A percentile compares a stretch with the other conserved stretches of the same genome.
These are phyloP conservation scores for Hanleya hanleyi DNA, from an alignment of 2,888 invertebrate genomes.

Conservation along the genomic window DNA sequence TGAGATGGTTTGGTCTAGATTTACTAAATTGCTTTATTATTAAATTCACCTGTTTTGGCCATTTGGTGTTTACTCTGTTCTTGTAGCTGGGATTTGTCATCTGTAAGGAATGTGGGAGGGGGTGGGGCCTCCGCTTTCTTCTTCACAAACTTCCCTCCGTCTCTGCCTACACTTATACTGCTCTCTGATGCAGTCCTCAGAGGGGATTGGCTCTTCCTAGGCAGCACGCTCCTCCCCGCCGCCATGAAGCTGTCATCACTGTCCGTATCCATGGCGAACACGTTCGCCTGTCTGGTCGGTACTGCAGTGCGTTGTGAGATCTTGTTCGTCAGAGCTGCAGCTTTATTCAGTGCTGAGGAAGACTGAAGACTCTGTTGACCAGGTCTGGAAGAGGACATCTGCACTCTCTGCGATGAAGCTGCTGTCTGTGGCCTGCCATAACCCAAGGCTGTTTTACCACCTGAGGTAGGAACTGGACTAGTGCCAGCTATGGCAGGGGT, in stretches of 20 bases:
- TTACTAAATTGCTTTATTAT: too few relatives aligned
- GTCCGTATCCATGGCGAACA: constrained; percentile 49
- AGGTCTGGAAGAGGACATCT: neutral
- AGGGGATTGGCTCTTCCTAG: neutral
- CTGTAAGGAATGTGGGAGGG: constrained; percentile 10
- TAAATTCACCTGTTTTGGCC: too few relatives aligned
- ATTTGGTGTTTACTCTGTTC: too few relatives aligned
- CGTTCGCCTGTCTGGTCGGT: constrained; percentile 26
- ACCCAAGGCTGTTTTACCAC: too few relatives aligned
- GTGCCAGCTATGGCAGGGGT: neutral
- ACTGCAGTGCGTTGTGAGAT: constrained; percentile 43
- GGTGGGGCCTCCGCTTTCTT: constrained; percentile 27
- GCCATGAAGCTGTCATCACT: constrained; percentile 49
- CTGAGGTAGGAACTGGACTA: neutral
- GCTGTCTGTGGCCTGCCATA: too few relatives aligned
- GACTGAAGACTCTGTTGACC: constrained; percentile 11
- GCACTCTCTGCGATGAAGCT: neutral
- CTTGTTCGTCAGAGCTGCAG: constrained; percentile 50
- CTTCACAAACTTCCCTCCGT: constrained; percentile 53
- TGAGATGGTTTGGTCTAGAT: too few relatives aligned
- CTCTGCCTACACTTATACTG: constrained; percentile 29
- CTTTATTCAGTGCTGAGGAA: constrained; percentile 52
- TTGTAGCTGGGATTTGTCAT: too few relatives aligned
- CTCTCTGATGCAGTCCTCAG: neutral
- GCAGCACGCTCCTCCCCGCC: neutral